These are phyloP conservation scores for Cheilosia impressa DNA, from an alignment of 2,888 invertebrate genomes.

Conservation along the genomic window DNA sequence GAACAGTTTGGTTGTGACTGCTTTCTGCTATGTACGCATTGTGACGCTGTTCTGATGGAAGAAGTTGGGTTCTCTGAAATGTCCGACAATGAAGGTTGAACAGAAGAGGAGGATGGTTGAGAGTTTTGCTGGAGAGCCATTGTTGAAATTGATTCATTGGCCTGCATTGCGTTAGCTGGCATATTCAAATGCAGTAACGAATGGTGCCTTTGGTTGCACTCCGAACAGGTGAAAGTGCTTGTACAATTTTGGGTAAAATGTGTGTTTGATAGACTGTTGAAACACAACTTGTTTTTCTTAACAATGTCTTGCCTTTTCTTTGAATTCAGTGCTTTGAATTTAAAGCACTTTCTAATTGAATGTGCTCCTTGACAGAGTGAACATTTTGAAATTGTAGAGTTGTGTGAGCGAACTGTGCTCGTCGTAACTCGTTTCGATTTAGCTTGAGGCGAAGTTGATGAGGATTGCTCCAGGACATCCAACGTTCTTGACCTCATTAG, in stretches of 20 bases:
- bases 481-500: slow-evolving; percentile 26
- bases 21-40: too few relatives aligned
- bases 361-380: background rate
- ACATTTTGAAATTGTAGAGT: background rate
- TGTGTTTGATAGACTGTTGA: slow-evolving; percentile 27
- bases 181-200: slow-evolving; percentile 15
- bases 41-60: too few relatives aligned
- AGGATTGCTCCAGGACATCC: background rate
- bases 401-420: slow-evolving; percentile 5
- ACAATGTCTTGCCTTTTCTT: background rate
- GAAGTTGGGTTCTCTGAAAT: too few relatives aligned
- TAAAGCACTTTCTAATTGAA: slow-evolving; percentile 1
- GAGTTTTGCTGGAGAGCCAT: background rate
- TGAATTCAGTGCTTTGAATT: background rate
- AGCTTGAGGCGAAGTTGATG: background rate
- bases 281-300: background rate
- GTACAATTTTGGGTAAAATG: slow-evolving; percentile 28
- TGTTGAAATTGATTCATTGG: background rate
- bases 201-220: slow-evolving; percentile 18
- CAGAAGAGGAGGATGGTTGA: slow-evolving; percentile 16
- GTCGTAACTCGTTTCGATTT: background rate
- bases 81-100: too few relatives aligned
- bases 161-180: slow-evolving; percentile 18
- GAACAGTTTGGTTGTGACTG: background rate
- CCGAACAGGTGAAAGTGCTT: slow-evolving; percentile 21